Base-by-base conservation (phyloP, 2,113 vertebrate genomes). In the Daubentonia madagascariensis region DNA sequence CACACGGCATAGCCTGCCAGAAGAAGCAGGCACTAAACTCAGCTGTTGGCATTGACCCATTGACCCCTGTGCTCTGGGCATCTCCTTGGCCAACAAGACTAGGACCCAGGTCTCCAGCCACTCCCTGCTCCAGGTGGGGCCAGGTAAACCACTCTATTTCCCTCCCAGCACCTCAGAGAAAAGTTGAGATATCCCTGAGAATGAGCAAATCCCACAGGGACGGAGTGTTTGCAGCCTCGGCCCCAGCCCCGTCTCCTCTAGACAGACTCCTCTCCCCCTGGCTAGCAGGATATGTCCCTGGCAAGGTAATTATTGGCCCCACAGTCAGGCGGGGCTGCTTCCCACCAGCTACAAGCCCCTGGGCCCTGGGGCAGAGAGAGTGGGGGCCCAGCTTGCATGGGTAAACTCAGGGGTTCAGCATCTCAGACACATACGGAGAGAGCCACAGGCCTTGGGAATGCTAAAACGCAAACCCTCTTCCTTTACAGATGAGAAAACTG, bases 1-100 rank as follows among this genome's bases (percentile, higher is more conserved):
- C 12, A 17, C 7, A 45, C 11, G 14, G 61, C 13, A 28, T 0
- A 10, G 12, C 68, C 48, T 8, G 32, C 45, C 2, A 0, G 16
- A 61, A 4, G 43, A 20, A 37, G 6, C 32, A 13, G 28, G 54
- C 43, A 9, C 67, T 37, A 4, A 85, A 43, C 35, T 0, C 54
- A 35, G 52, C 50, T 32, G 20, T 1, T 50, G 40, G 61, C 25
- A 63, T 30, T 23, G 14, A 30, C 43, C 28, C 72, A 18, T 6
- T 20, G 25, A 90, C 20, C 9, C 76, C 89, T n/a, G 32, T 0
- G 3, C 65, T 72, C 25, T 43, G 11, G 57, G 11, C 37, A 8
- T 6, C 57, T 79, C 30, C 61, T 17, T n/a, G 40, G 37, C 67
- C 17, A 3, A n/a, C 2, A 13, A 52, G 22, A 30, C 40, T 6